Evolutionary conservation across 2,888 invertebrate genomes (phyloP).

Genomic region (Pachymerium ferrugineum): DNA sequence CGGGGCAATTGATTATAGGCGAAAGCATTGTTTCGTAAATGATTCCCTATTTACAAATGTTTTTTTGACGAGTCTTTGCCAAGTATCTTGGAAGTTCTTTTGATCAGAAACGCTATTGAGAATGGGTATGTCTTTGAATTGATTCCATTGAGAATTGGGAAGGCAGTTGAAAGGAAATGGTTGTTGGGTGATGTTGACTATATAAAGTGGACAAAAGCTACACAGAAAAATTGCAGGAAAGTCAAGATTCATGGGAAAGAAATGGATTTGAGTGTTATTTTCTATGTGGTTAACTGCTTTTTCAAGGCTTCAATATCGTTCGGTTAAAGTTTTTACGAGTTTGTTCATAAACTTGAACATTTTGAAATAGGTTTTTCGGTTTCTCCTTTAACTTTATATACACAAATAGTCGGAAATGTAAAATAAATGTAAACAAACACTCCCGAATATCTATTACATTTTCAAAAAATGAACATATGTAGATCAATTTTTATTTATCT

Average conservation of each 20-base stretch:
- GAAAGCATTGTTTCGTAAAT: no score
- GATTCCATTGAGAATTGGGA: neutral
- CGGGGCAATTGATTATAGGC: neutral
- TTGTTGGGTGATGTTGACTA: neutral
- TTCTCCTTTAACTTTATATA: no score
- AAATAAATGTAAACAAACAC: no score
- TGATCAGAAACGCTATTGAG: no score
- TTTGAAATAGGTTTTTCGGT: no score
- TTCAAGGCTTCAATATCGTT: no score
- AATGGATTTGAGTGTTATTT: neutral
- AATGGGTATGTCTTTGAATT: neutral
- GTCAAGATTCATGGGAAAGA: neutral
- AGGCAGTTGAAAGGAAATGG: neutral
- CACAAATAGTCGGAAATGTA: no score
- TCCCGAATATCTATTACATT: no score
- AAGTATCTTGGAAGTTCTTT: neutral
- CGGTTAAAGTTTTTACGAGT: no score
- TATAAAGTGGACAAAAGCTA: neutral
- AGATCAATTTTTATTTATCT: no score
- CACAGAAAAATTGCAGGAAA: neutral
- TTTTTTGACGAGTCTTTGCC: neutral
- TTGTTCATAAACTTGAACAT: no score
- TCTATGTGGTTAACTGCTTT: neutral
- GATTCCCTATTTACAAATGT: neutral
- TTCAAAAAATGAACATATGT: no score